These are phyloP conservation scores for Brevimyrus niger DNA, from an alignment of 2,113 vertebrate genomes.

Conservation along the genomic window DNA sequence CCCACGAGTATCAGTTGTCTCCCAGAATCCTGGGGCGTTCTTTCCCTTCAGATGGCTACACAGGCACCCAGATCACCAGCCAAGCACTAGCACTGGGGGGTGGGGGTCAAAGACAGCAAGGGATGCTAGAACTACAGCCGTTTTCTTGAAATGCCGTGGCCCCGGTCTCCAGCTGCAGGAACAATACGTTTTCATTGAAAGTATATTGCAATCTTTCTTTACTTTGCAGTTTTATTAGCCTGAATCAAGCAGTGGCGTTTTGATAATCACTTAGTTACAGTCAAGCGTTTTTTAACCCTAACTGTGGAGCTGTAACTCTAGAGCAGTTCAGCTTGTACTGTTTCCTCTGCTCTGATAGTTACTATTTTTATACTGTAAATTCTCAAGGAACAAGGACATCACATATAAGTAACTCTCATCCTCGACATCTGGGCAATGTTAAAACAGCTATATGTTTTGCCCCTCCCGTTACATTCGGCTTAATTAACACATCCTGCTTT, in stretches of 20 bases:
- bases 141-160: neutral
- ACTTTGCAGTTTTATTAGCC: neutral
- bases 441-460: neutral
- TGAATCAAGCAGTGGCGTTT: neutral
- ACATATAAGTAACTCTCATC: neutral
- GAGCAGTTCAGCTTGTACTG: neutral
- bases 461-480: neutral
- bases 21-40: conserved; percentile 21
- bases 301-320: neutral
- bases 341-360: neutral
- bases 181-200: neutral
- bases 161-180: neutral
- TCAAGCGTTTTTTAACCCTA: neutral
- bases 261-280: neutral
- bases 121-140: neutral
- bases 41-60: conserved; percentile 11
- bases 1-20: conserved; percentile 39
- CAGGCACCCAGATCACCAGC: conserved; percentile 23
- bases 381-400: neutral
- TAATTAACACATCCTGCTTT: neutral
- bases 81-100: neutral
- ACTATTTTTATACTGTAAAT: neutral
- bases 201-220: neutral
- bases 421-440: neutral
- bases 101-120: neutral